Evolutionary conservation across 2,797 vertebrate genomes (phyloP), one percentile per base, ranked within the genome.

Genomic region (Tarsius wallacei): DNA sequence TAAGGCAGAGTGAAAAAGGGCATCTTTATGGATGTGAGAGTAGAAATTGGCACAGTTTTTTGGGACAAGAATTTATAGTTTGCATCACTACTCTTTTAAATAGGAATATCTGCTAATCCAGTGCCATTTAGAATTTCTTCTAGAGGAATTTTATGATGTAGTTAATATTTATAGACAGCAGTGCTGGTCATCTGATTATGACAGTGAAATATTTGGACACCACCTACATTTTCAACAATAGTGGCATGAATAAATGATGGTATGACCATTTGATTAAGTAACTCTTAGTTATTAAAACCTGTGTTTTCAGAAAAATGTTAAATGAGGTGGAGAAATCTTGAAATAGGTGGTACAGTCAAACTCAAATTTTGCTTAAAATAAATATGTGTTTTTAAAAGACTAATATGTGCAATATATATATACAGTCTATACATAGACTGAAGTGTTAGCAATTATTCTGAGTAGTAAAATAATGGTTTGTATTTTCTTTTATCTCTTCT

Each of bases 201-300:
- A 85, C 68, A 42, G 10, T 86, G 70, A 84, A 84, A 91, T 33
- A 31, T 91, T 33, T 76, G 49, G 22, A 91, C 77, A 42, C 42
- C 63, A 57, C 26, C 80, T 93, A 89, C 77, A 86, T 95, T 96
- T 76, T 63, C 19, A 94, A n/a, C 55, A 81, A n/a, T 8, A 81
- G 4, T 85, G 19, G 55, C 36, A 90, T 53, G 33, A 84, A 77
- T 80, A 90, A 92, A 88, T 91, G 33, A 84, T 91, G 6, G 31
- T n/a, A 49, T 57, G 66, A 24, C 10, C 21, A 71, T 68, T 77
- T 86, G 53, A 64, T 78, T 84, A 90, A 92, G 28, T 87, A 63
- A 66, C 73, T 22, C 66, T 97, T 82, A 63, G 51, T 85, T n/a
- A 49, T 82, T 55, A 91, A 94, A 51, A 33, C 33, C 31, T 55